Evolutionary conservation across 2,797 vertebrate species (phyloP).

Genomic region (Sebastes matsubarae): DNA sequence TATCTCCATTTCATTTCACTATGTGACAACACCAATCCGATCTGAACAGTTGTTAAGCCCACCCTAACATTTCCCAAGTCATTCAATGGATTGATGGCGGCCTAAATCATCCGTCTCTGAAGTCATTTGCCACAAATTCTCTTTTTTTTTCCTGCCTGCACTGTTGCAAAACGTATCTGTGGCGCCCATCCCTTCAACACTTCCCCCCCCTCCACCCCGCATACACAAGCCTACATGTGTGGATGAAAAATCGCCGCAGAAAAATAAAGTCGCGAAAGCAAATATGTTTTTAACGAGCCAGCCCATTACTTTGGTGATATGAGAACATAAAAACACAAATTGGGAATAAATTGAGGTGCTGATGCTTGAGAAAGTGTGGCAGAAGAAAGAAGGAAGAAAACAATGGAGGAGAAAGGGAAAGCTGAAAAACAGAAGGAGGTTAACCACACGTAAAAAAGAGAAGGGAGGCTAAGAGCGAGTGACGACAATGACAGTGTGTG

Average conservation of each 20-base stretch:
- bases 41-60: constrained; percentile 67
- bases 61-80: constrained; percentile 69
- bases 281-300: constrained; percentile 84
- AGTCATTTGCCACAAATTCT: constrained; percentile 49
- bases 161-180: constrained; percentile 55
- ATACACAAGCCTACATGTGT: constrained; percentile 52
- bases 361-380: constrained; percentile 68
- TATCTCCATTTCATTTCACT: constrained; percentile 65
- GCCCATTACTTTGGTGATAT: constrained; percentile 80
- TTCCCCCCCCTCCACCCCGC: background rate
- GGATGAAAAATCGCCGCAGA: constrained; percentile 73
- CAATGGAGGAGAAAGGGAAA: constrained; percentile 7
- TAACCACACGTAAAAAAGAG: background rate
- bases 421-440: constrained; percentile 4
- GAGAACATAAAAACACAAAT: constrained; percentile 80
- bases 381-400: constrained; percentile 2
- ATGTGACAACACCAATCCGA: constrained; percentile 57
- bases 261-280: constrained; percentile 73
- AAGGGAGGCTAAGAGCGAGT: background rate
- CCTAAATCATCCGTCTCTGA: constrained; percentile 66
- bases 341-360: constrained; percentile 79
- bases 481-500: background rate
- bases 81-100: constrained; percentile 62
- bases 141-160: constrained; percentile 29
- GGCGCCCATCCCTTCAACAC: constrained; percentile 38